These are phyloP conservation scores for Dromiciops gliroides DNA, from an alignment of 2,113 vertebrate genomes.

Conservation along the genomic window DNA sequence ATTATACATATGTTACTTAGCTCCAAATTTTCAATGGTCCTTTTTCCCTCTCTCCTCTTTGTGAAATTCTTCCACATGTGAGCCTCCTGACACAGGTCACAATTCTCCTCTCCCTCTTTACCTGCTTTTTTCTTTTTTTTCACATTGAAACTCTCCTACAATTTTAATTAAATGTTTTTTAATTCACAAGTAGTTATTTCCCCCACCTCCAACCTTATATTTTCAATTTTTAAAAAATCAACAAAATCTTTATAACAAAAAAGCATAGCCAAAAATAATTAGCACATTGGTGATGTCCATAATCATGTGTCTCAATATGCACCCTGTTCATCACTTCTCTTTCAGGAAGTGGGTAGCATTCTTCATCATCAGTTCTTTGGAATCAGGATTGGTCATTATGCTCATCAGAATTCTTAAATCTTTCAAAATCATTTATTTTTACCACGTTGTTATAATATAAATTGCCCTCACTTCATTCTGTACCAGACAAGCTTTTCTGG, in stretches of 20 bases:
- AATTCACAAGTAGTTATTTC: neutral
- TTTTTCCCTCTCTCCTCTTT: neutral
- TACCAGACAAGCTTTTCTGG: neutral
- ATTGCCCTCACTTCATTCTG: neutral
- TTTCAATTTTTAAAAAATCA: neutral
- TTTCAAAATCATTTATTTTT: neutral
- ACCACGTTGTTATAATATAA: neutral
- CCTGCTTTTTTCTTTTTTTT: neutral
- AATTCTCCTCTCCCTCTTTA: neutral
- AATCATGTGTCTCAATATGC: neutral
- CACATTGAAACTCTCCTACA: neutral
- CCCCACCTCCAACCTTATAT: neutral
- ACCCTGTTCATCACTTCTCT: neutral
- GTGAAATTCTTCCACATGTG: neutral
- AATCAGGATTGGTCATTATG: neutral
- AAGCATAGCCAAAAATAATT: neutral
- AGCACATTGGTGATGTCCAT: neutral
- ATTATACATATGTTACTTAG: neutral
- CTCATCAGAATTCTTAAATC: neutral
- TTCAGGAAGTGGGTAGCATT: neutral
- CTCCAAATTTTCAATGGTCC: neutral
- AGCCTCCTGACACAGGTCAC: neutral
- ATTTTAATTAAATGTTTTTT: neutral
- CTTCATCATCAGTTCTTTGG: neutral
- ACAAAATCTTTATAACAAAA: neutral